phyloP scores from a whole-genome alignment of 2,797 vertebrate species.

The Notamacropus eugenii region DNA sequence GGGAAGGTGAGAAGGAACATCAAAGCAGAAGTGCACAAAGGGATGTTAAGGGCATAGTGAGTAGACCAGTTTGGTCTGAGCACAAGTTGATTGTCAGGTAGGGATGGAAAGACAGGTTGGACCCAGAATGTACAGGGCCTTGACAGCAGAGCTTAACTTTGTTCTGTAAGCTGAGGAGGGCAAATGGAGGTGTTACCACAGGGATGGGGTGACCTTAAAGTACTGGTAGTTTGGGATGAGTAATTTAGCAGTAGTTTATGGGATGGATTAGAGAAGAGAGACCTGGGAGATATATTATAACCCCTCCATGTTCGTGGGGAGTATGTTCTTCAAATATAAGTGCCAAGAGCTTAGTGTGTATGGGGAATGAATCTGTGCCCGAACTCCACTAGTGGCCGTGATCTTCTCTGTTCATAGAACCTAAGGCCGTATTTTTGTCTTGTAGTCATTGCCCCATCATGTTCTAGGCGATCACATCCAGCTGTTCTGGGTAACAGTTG shows the following conservation, averaged over 20 bases:
- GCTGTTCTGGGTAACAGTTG: not conserved
- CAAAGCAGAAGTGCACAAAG: not conserved
- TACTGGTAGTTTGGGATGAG: not conserved
- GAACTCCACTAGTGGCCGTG: not conserved
- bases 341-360: not conserved
- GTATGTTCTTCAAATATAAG: not conserved
- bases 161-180: not conserved
- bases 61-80: not conserved
- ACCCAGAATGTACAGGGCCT: not conserved
- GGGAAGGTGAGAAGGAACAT: not conserved
- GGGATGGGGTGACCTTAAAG: not conserved
- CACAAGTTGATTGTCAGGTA: not conserved
- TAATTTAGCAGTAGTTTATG: not conserved
- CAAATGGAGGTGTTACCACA: not conserved
- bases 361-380: not conserved
- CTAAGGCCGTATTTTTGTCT: not conserved
- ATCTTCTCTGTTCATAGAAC: not conserved
- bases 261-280: not conserved
- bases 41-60: not conserved
- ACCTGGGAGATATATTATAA: not conserved
- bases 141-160: not conserved
- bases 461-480: not conserved
- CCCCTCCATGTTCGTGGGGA: not conserved
- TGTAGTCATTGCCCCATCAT: not conserved
- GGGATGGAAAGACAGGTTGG: not conserved